Base-by-base conservation (phyloP, 2,113 vertebrate species). In the Caretta caretta region DNA sequence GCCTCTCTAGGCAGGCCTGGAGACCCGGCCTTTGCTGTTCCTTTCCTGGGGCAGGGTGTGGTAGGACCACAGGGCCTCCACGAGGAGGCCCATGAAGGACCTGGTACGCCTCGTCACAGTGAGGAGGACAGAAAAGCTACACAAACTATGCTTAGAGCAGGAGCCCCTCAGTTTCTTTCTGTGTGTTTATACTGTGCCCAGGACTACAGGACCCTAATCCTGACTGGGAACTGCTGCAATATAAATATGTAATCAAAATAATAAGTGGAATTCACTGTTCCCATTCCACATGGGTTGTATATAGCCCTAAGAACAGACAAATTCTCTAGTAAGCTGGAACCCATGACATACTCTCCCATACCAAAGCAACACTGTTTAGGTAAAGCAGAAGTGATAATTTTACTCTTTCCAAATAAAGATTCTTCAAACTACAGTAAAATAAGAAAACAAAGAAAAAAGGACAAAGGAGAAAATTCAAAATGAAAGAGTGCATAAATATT, bases 281-380 rank as follows among this genome's bases (percentile, higher is more conserved):
- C 80, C 42, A 35, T 56, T 13, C 6, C 62, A 69, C 6, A 6
- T 0, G 0, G 2, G 2, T 27, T 79, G 31, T 8, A 78, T 1
- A 13, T 4, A 85, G 50, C 8, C 8, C 8, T 12, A 54, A 1
- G 12, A 86, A 91, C 2, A 2, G 50, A 13, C 54, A 1, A 53
- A 6, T 90, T 90, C 10, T 51, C 22, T 4, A 54, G 1, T 25
- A 8, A 2, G 20, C 84, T 88, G 38, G 84, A 82, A 57, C 50
- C 0, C 72, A 53, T 62, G 6, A 13, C 2, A 51, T 12, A 2
- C 3, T 80, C 7, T 91, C 35, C 31, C 17, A 88, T 31, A 20
- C 10, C n/a, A 84, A 13, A 14, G 25, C n/a, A 69, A 51, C 88
- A 49, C 2, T 38, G 7, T 17, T 53, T 31, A 91, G 85, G 35